Evolutionary conservation across 1,140 invertebrate species (phyloP).

Genomic region (Drosophila paulistorum): DNA sequence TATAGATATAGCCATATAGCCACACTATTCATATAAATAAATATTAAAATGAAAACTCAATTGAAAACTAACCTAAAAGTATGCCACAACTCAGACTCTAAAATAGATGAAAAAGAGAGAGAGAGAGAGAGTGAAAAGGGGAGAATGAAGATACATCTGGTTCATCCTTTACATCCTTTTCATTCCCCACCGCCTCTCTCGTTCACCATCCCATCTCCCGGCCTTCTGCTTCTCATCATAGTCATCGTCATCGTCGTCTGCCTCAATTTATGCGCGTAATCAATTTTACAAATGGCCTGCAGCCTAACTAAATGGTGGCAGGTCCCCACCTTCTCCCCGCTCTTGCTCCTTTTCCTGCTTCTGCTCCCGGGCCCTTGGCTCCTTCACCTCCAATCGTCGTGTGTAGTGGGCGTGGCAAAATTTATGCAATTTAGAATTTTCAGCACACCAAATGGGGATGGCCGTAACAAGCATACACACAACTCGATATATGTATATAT

Average conservation of each 20-base stretch:
- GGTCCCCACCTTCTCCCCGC: background rate
- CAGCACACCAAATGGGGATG: conserved; percentile 21
- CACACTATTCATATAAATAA: background rate
- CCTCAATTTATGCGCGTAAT: conserved; percentile 81
- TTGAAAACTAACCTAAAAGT: conserved; percentile 42
- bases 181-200: no score
- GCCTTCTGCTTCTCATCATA: no score
- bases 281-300: conserved; percentile 80
- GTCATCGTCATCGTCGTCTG: conserved; percentile 63
- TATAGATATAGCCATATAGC: conserved; percentile 33
- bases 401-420: conserved; percentile 37
- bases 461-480: background rate
- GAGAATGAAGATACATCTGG: conserved; percentile 23
- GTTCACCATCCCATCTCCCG: no score
- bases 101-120: conserved; percentile 19
- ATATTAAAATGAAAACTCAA: conserved; percentile 48
- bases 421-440: conserved; percentile 81
- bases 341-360: no score
- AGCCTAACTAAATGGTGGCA: conserved; percentile 55
- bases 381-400: background rate
- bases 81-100: conserved; percentile 13
- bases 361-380: no score
- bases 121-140: no score
- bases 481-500: background rate
- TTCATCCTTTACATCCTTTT: background rate